Evolutionary conservation across 1,140 invertebrate species (phyloP), one percentile per base, ranked within the genome.

Genomic region (Philotrypesis tridentata): DNA sequence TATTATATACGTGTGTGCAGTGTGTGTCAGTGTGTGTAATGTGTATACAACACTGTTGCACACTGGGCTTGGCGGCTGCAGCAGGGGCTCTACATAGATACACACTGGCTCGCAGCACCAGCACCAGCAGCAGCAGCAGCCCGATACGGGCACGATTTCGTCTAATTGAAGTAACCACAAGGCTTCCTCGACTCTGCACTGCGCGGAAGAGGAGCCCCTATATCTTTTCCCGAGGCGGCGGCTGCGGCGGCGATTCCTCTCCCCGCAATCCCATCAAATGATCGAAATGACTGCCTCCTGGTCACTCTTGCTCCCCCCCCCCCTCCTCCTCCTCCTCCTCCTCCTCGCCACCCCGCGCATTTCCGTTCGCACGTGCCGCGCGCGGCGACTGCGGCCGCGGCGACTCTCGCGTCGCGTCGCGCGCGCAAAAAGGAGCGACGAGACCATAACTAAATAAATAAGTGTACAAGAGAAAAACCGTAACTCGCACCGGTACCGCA

Each of bases 131-230:
- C n/a, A n/a, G n/a, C 23, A 25, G 33, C 17, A 25, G 14, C 29
- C 79, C 78, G 70, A 86, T 86, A 86, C 82, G 85, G 85, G 85
- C 89, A 90, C 87, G 89, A 90, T 90, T 86, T 73, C 86, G 84
- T 85, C 89, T 92, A 92, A 92, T 92, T 92, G 90, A 91, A 89
- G 88, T 91, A 91, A 91, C 88, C 88, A 92, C 89, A 91, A 88
- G 89, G 90, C 74, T 79, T 73, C 82, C 63, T 80, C 82, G 83
- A 86, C 87, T 85, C 81, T n/a, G n/a, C 9, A 37, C 33, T 5
- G 33, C 9, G 9, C 33, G 65, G 48, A 43, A 61, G 60, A 61
- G 9, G 0, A 27, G 61, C 25, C 79, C 43, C 84, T 74, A 74
- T 82, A 74, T 82, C 71, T 85, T 73, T 17, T 48, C 1, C 43